Base-by-base conservation (phyloP, 2,888 invertebrate genomes). In the Leptinotarsa haldemani region DNA sequence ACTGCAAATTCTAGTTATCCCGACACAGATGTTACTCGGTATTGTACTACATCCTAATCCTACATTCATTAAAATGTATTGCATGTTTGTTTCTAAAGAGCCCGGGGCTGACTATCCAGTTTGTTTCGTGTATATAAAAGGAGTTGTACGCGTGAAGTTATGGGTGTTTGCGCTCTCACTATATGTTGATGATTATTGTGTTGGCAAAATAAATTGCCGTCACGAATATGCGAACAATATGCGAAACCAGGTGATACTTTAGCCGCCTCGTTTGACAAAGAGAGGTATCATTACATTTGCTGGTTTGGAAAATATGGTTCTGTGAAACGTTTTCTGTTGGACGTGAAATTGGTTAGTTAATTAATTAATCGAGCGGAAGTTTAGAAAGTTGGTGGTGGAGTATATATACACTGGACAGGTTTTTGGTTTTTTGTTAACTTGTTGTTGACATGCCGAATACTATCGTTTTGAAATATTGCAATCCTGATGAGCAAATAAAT, bases 61-160 rank as follows among this genome's bases (percentile, higher is more conserved):
- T 52, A 68, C 71, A 71, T 74, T 78, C 78, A 78, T 78, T 77
- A 78, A 78, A 78, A 78, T 77, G 76, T 78, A 76, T 77, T 77
- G 76, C 78, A 70, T 78, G 74, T 71, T 64, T 71, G 75, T 78
- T 76, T 63, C 65, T 64, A 22, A 67, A 72, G 72, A 74, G 69
- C 76, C 53, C 40, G 22, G 15, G 65, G 70, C 70, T 30, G 69
- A 64, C 72, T 68, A 69, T 52, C 18, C 73, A 74, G 71, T 76
- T 73, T 65, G 73, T 76, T 76, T 69, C 65, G 71, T 63, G 64
- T 74, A 71, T 73, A 74, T 73, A 74, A 71, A 77, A 75, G 53
- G 25, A 48, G 63, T 22, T 67, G 18, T 13, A 67, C 53, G 53
- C 48, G 67, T 30, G 40, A 48, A 67, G 66, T 66, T 66, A 66